Percentiles rank a stretch among this genome's conserved stretches.
Evolutionary conservation across 2,113 vertebrate species (phyloP).

Genomic region (Platycercus adscitus): DNA sequence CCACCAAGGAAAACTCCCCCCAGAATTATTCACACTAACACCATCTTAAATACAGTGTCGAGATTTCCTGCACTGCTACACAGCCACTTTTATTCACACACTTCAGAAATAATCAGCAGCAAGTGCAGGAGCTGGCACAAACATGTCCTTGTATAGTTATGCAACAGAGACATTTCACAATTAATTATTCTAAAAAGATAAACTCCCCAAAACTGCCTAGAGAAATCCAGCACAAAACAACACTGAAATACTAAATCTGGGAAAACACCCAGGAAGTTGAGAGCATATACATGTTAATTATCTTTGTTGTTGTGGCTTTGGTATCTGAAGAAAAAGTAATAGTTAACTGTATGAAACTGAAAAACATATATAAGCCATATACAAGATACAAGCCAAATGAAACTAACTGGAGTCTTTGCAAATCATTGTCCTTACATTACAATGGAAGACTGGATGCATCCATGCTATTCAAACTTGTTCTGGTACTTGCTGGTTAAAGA

Average conservation of each 20-base stretch:
- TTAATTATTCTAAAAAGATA: conserved; percentile 23
- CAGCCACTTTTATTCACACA: not conserved
- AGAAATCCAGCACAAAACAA: not conserved
- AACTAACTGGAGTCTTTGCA: not conserved
- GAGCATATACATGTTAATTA: not conserved
- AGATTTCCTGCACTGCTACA: not conserved
- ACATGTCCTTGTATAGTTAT: conserved; percentile 14
- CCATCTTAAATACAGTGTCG: not conserved
- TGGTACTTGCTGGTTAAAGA: not conserved
- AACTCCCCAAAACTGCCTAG: not conserved
- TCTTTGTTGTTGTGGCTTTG: not conserved
- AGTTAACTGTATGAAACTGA: not conserved
- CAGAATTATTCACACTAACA: accelerated
- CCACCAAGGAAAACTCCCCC: not conserved
- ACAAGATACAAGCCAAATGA: not conserved
- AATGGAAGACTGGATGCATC: not conserved
- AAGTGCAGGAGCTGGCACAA: not conserved
- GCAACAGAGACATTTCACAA: conserved; percentile 32
- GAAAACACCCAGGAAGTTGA: not conserved
- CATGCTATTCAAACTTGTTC: not conserved
- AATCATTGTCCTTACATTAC: not conserved
- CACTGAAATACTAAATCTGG: not conserved
- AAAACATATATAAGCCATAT: not conserved
- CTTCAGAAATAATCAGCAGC: not conserved
- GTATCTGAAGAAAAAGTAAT: not conserved